These are phyloP conservation scores for Microcebus jonahi DNA, from an alignment of 2,113 vertebrate genomes.

Conservation along the genomic window DNA sequence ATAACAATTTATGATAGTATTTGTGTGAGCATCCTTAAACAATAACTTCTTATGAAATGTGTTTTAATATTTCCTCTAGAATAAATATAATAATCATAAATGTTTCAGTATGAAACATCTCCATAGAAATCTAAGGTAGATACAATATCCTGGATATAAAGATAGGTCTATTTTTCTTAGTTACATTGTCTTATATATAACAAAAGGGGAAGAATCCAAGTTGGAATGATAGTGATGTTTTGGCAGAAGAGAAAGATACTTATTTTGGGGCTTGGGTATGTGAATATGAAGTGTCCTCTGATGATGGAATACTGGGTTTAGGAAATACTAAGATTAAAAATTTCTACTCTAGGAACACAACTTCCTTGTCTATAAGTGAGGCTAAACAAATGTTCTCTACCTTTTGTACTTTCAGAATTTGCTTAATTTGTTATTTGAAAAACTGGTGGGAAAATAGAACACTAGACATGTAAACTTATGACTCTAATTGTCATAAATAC, in stretches of 20 bases:
- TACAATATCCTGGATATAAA: not conserved
- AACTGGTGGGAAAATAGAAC: constrained; percentile 10
- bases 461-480: not conserved
- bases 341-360: not conserved
- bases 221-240: not conserved
- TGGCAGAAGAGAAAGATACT: not conserved
- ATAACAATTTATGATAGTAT: not conserved
- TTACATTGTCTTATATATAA: not conserved
- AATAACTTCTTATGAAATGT: constrained; percentile 11
- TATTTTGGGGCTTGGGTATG: constrained; percentile 29
- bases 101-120: not conserved
- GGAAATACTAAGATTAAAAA: not conserved
- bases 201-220: not conserved
- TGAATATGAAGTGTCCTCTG: not conserved
- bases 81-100: not conserved
- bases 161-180: constrained; percentile 30
- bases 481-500: not conserved
- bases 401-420: constrained; percentile 20
- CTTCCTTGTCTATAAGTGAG: not conserved
- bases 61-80: not conserved
- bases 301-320: not conserved
- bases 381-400: not conserved
- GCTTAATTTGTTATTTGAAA: not conserved
- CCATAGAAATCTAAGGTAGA: not conserved
- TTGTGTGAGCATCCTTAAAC: not conserved